A percentile compares a stretch with the other conserved stretches of the same genome.
phyloP scores from a whole-genome alignment of 2,888 invertebrate species.

The Geotrupes spiniger region DNA sequence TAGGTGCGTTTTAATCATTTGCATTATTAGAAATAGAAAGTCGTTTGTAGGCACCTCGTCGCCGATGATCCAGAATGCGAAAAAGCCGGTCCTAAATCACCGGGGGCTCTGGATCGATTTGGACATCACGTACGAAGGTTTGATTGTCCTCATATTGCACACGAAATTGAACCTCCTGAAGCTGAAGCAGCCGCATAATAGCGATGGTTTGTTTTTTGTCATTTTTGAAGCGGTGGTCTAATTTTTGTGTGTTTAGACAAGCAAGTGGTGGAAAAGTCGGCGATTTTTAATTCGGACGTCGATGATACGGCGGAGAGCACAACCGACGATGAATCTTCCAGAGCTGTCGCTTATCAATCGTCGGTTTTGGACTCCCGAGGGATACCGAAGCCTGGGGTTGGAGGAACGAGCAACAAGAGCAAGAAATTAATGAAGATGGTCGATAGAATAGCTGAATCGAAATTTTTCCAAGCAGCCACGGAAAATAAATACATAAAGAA shows the following conservation, averaged over 20 bases:
- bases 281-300: constrained; percentile 72
- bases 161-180: constrained; percentile 85
- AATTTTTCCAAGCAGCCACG: constrained; percentile 85
- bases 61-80: constrained; percentile 62
- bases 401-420: constrained; percentile 41
- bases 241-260: constrained; percentile 5
- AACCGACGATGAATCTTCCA: constrained; percentile 61
- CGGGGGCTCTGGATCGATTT: constrained; percentile 88
- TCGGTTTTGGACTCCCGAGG: constrained; percentile 18
- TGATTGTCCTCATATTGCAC: constrained; percentile 76
- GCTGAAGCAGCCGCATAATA: constrained; percentile 48
- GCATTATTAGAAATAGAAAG: neutral
- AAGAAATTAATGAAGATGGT: constrained; percentile 79
- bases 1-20: constrained; percentile 50
- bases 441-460: constrained; percentile 80
- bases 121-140: constrained; percentile 76
- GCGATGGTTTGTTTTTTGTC: constrained; percentile 13
- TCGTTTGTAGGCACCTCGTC: constrained; percentile 48
- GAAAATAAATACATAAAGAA: constrained; percentile 84
- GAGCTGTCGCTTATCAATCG: neutral
- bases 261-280: constrained; percentile 46
- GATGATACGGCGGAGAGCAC: constrained; percentile 81
- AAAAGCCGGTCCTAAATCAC: constrained; percentile 69
- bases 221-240: neutral
- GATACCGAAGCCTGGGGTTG: constrained; percentile 25